Evolutionary conservation across 1,140 invertebrate genomes (phyloP).

Genomic region (Paramacrobiotus metropolitanus): DNA sequence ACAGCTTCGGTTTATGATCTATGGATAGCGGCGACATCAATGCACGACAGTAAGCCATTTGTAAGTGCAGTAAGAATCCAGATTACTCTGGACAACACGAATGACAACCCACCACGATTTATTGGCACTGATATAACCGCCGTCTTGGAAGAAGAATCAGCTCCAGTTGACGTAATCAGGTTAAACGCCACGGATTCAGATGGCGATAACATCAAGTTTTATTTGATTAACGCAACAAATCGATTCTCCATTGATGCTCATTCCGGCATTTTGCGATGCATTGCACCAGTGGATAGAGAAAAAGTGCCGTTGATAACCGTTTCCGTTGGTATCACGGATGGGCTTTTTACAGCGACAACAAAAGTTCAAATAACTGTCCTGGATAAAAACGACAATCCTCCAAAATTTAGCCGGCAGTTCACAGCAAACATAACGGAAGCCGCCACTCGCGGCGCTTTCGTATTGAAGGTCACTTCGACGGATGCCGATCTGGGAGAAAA

Average conservation of each 20-base stretch:
- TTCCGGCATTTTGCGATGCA: slow-evolving; percentile 62
- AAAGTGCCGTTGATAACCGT: slow-evolving; percentile 42
- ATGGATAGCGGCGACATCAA: slow-evolving; percentile 56
- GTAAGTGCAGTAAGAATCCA: slow-evolving; percentile 39
- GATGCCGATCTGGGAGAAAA: slow-evolving; percentile 64
- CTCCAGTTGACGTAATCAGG: slow-evolving; percentile 45
- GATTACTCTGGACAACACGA: slow-evolving; percentile 66
- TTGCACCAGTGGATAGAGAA: slow-evolving; percentile 59
- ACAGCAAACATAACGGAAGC: slow-evolving; percentile 89
- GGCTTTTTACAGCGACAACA: slow-evolving; percentile 39
- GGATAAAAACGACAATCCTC: slow-evolving; percentile 86
- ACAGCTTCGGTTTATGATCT: slow-evolving; percentile 54
- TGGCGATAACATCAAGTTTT: slow-evolving; percentile 54
- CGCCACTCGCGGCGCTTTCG: slow-evolving; percentile 65
- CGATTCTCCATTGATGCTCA: slow-evolving; percentile 49
- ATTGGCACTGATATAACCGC: slow-evolving; percentile 51
- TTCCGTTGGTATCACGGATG: slow-evolving; percentile 14
- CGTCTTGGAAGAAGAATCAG: slow-evolving; percentile 57
- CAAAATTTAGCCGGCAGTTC: slow-evolving; percentile 68
- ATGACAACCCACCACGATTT: slow-evolving; percentile 67
- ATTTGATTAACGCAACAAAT: slow-evolving; percentile 32
- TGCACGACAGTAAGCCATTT: slow-evolving; percentile 52
- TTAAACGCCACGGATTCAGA: slow-evolving; percentile 59
- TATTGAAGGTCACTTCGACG: slow-evolving; percentile 22
- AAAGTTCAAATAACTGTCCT: slow-evolving; percentile 56